phyloP scores from a whole-genome alignment of 2,797 vertebrate species.

The Iguana delicatissima region DNA sequence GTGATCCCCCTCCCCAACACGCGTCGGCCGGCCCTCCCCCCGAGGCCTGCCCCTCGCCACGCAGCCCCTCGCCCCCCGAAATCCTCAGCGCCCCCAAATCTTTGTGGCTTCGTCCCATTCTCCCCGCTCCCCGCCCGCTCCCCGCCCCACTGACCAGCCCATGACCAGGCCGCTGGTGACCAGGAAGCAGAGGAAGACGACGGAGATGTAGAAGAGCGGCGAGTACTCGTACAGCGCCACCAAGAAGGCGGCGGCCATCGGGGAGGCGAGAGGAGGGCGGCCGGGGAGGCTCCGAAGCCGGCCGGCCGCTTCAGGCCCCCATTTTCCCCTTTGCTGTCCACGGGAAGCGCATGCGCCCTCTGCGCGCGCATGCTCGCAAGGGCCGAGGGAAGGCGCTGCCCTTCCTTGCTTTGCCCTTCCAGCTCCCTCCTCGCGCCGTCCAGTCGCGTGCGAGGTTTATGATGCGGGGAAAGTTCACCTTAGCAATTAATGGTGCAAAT shows the following conservation, averaged over 20 bases:
- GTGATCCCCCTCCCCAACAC: too few species aligned
- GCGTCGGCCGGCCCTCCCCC: fast-evolving
- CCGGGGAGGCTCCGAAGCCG: not conserved
- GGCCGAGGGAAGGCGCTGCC: not conserved
- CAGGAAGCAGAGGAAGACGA: conserved; percentile 92
- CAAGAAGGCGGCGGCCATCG: conserved; percentile 90
- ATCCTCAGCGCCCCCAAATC: not conserved
- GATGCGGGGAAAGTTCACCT: too few species aligned
- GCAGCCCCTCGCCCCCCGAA: too few species aligned
- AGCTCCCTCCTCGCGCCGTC: too few species aligned
- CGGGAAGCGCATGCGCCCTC: not conserved
- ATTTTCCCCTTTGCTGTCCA: not conserved
- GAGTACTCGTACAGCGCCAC: conserved; percentile 93
- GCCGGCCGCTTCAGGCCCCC: not conserved
- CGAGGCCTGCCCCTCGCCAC: too few species aligned
- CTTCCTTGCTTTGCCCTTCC: not conserved
- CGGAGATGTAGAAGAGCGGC: conserved; percentile 90
- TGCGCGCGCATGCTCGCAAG: not conserved
- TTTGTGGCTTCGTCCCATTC: too few species aligned
- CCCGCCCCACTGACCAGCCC: conserved; percentile 86
- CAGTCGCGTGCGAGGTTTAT: too few species aligned
- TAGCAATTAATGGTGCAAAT: too few species aligned
- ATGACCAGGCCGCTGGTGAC: conserved; percentile 92
- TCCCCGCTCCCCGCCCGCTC: too few species aligned
- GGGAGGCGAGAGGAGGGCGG: fast-evolving